Conservation (phyloP, 2,113 vertebrate species). For the Leptodactylus fuscus region DNA sequence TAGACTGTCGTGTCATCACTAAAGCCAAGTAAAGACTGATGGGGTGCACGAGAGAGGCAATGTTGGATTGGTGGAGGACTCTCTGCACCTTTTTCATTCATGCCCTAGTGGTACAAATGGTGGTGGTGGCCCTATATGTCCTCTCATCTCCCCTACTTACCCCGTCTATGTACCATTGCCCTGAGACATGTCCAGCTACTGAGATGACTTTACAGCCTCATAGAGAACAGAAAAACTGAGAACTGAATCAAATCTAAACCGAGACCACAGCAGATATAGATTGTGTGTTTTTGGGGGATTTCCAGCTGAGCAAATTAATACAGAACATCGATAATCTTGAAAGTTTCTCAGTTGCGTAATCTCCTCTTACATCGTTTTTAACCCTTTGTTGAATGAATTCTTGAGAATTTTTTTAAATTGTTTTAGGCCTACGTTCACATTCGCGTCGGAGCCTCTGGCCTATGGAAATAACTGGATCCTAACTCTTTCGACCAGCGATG, state of each 20-base stretch:
- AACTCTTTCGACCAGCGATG: too few species aligned
- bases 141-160: not conserved
- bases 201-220: not conserved
- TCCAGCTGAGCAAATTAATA: slow-evolving; percentile 27
- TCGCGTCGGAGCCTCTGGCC: too few species aligned
- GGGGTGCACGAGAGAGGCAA: too few species aligned
- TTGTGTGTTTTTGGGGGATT: slow-evolving; percentile 41
- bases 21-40: too few species aligned
- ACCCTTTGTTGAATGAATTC: not conserved
- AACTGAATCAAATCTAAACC: slow-evolving; percentile 20
- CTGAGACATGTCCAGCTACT: not conserved
- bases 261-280: slow-evolving; percentile 4
- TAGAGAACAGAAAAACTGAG: not conserved
- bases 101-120: too few species aligned
- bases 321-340: slow-evolving; percentile 36
- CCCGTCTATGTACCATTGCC: not conserved
- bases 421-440: too few species aligned
- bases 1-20: too few species aligned
- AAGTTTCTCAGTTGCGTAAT: not conserved
- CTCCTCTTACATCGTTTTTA: not conserved
- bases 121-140: too few species aligned
- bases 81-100: too few species aligned
- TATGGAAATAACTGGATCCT: too few species aligned
- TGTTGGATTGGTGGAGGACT: too few species aligned
- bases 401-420: too few species aligned